Evolutionary conservation across 2,888 invertebrate species (phyloP), one percentile per base, ranked within the genome.

Genomic region (Folsomia candida): DNA sequence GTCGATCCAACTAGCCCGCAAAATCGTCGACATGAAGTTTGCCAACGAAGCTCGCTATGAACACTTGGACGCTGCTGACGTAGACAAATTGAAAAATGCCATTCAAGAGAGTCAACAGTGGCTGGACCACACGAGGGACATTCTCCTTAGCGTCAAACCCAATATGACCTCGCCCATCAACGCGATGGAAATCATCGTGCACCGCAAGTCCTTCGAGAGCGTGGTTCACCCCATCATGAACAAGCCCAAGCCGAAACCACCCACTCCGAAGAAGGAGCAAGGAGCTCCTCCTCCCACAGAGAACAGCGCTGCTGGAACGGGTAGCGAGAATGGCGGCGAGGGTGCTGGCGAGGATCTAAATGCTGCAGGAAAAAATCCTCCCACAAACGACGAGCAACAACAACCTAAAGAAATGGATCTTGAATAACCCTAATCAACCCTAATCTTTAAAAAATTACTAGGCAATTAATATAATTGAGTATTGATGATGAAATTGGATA

Each of bases 1-100:
- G 71, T 85, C 89, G 24, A 86, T 97, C 67, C 91, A 93, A 82
- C 84, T 91, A 72, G 89, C 92, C n/a, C 89, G 90, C 81, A 93
- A 93, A 83, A 90, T 90, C 28, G 83, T 92, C 2, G 91, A 92
- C 81, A 87, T 88, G 78, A 91, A 88, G 82, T 88, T 86, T n/a
- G 78, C 81, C 37, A 84, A 84, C 9, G 90, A 91, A 76, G 86
- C 88, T 25, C 91, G 90, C 81, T 93, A 89, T 83, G 86, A 88
- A 66, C 97, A 97, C 83, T 81, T 83, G 67, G 83, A 83, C 27
- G 85, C 84, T 63, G 90, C 90, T 37, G 95, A 96, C 78, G 87
- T 95, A 47, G 89, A 90, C 70, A 90, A 91, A 81, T 89, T 92
- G 69, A 84, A 87, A 57, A 89, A 89, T 73, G 86, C 89, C 1